Base-by-base conservation (phyloP, 2,113 vertebrate species). In the Osmerus mordax region DNA sequence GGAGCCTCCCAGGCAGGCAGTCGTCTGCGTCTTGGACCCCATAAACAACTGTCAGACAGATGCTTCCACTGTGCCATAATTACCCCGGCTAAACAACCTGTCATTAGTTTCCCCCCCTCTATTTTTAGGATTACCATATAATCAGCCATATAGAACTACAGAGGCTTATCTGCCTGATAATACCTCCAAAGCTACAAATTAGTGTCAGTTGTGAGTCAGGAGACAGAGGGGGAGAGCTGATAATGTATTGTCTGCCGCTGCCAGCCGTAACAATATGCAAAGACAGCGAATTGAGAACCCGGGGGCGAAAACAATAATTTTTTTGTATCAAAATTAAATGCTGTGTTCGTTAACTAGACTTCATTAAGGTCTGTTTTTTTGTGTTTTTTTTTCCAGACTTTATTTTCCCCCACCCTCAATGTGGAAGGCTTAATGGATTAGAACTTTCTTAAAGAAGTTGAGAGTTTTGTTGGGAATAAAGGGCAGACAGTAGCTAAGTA, bases 121-220 rank as follows among this genome's bases (percentile, higher is more conserved):
- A 79, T 77, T 77, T 84, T 59, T 75, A 47, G 73, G 72, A 80
- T 74, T 75, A 79, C 71, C 63, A 78, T 74, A 70, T 87, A 90
- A 88, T 88, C 78, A 86, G 54, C 74, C 56, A 55, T 55, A 64
- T 76, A 47, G 81, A 81, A 76, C 75, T 71, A 29, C 65, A 71
- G 79, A 21, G 53, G 67, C 75, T 83, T 74, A 82, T 76, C 68
- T 32, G 56, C 65, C 73, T 79, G 67, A 74, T 78, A 78, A 79
- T 77, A 60, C 77, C 75, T 74, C 51, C 41, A 71, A 70, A 77
- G 78, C 79, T 78, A 72, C 79, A 80, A 80, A 80, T 81, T 72
- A 78, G 72, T 3, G 74, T 75, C 21, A 70, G 59, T 86, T 74
- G 78, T 86, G 82, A 84, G 67, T 86, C 80, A 72, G 76, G 66